A percentile compares a stretch with the other conserved stretches of the same genome.
Evolutionary conservation across 2,888 invertebrate species (phyloP).

Genomic region (Anaspis maculata): DNA sequence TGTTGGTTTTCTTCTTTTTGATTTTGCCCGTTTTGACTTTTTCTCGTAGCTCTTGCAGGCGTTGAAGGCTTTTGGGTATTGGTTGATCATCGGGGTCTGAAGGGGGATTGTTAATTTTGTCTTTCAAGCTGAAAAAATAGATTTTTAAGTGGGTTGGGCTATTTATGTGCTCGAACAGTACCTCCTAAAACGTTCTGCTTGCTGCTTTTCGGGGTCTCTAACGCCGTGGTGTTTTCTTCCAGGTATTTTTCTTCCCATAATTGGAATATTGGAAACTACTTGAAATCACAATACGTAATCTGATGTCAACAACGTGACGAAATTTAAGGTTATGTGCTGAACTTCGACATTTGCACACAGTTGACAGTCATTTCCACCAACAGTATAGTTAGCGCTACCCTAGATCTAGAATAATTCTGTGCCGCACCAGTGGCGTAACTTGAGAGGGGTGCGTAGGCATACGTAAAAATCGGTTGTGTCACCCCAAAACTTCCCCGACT

Average conservation of each 20-base stretch:
- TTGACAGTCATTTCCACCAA: too few relatives aligned
- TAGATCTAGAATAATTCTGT: too few relatives aligned
- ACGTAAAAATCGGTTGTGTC: too few relatives aligned
- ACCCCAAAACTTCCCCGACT: too few relatives aligned
- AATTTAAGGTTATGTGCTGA: too few relatives aligned
- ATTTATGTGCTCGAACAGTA: slow-evolving; percentile 34
- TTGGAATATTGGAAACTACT: background rate
- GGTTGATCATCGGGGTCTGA: slow-evolving; percentile 61
- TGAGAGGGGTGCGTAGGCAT: too few relatives aligned
- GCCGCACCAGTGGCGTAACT: too few relatives aligned
- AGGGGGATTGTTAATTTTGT: slow-evolving; percentile 70
- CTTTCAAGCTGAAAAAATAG: slow-evolving; percentile 49
- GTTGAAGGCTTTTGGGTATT: slow-evolving; percentile 61
- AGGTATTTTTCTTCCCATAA: slow-evolving; percentile 72
- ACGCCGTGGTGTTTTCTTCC: slow-evolving; percentile 71
- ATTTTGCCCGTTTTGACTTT: slow-evolving; percentile 39
- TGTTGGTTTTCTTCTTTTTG: slow-evolving; percentile 14
- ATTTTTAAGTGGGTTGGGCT: slow-evolving; percentile 6
- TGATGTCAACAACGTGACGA: too few relatives aligned
- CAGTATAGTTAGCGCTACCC: too few relatives aligned
- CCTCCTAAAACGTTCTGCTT: slow-evolving; percentile 54
- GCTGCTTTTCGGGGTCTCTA: slow-evolving; percentile 68
- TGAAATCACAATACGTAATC: background rate
- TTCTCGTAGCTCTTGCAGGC: slow-evolving; percentile 54
- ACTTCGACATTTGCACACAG: too few relatives aligned